Evolutionary conservation across 2,888 invertebrate species (phyloP), one percentile per base, ranked within the genome.

Genomic region (Drosophila yooni): DNA sequence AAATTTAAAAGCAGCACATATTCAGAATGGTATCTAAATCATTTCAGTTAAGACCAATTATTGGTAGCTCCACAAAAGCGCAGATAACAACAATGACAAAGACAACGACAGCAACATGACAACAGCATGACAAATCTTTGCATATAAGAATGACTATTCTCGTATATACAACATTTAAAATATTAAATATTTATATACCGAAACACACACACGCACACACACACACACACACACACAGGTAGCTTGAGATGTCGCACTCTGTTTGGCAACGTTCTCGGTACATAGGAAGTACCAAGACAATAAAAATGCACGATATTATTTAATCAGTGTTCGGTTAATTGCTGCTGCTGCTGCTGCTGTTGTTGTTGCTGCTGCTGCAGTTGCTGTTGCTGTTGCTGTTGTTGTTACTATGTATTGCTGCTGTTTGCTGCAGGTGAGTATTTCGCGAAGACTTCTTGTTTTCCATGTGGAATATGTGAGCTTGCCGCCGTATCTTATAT

Each of bases 401-500:
- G 51, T 34, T 40, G 57, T 38, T 38, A 40, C 57, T 73, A 58
- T 63, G 62, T 54, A 40, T 63, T 70, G 65, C 56, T 70, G 65
- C 67, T 82, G 83, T 78, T 85, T 88, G 89, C 53, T 81, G 85
- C 85, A 86, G 85, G 86, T 86, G 85, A 86, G 85, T 81, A 89
- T 89, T 86, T 82, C 46, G 72, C 68, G 50, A 48, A 54, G 71
- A 80, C 79, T 86, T 86, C 76, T 83, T 86, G 73, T 76, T 88
- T 85, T 81, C 66, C 73, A 73, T 72, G 59, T 66, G 34, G 52
- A 81, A 79, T 80, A 85, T 89, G 85, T 85, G 88, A 88, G 89
- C 83, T 82, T 67, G 65, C 51, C 46, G 58, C 46, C 40, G 52
- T 82, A 81, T 81, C 73, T 88, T 63, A 66, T 89, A 89, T 89